phyloP scores from a whole-genome alignment of 1,140 invertebrate species.

The Caenorhabditis tropicalis region DNA sequence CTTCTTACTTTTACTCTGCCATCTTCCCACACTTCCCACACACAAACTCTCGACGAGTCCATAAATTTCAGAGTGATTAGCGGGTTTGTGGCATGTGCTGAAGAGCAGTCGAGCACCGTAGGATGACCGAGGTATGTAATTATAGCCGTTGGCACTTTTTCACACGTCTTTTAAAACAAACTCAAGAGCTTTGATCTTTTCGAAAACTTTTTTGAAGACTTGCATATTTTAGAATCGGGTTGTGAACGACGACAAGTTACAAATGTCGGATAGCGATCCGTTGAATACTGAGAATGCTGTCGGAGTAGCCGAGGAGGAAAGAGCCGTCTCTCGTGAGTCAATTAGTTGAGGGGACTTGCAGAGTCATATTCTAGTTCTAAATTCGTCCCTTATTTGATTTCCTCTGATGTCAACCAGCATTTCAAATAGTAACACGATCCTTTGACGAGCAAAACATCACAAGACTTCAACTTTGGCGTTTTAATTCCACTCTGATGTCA shows the following conservation, averaged over 20 bases:
- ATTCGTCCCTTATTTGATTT: background rate
- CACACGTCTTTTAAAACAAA: background rate
- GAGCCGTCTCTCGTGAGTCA: slow-evolving; percentile 4
- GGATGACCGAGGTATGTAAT: slow-evolving; percentile 37
- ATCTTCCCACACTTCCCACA: background rate
- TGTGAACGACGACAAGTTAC: background rate
- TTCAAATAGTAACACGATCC: slow-evolving; percentile 13
- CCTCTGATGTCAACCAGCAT: background rate
- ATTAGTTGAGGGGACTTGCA: background rate
- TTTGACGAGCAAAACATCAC: background rate
- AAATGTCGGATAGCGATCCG: slow-evolving; percentile 9
- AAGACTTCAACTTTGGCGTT: background rate
- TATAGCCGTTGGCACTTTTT: background rate
- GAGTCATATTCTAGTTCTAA: background rate
- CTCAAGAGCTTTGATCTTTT: background rate
- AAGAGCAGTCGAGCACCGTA: background rate
- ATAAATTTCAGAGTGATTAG: slow-evolving; percentile 36
- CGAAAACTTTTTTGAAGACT: background rate
- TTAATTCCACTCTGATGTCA: background rate
- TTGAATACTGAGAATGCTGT: background rate
- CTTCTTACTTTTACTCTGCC: background rate
- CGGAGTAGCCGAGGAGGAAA: background rate
- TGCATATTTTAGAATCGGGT: background rate
- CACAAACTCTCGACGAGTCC: background rate
- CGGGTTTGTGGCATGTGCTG: slow-evolving; percentile 35